Percentiles rank a stretch among this genome's conserved stretches.
Conservation (phyloP, 2,797 vertebrate genomes). For the Mus caroli region DNA sequence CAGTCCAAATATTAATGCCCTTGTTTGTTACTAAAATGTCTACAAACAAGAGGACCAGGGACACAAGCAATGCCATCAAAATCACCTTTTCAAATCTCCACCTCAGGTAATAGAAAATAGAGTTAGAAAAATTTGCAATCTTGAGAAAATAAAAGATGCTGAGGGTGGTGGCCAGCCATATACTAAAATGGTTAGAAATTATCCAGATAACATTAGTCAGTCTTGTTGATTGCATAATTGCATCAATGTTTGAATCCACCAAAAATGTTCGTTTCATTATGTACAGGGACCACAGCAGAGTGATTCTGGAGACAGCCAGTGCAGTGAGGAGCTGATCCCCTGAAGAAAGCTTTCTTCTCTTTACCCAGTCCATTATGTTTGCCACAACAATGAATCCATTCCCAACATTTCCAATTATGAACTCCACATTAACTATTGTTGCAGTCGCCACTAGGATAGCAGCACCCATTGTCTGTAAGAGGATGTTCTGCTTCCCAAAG, state of each 20-base stretch:
- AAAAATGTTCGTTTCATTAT: rapidly evolving
- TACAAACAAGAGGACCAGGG: neutral
- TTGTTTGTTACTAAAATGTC: neutral
- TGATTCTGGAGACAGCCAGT: constrained; percentile 18
- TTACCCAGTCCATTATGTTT: neutral
- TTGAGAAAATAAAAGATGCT: constrained; percentile 48
- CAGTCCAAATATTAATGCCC: rapidly evolving
- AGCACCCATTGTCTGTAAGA: neutral
- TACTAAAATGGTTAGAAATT: constrained; percentile 4
- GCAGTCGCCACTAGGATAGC: neutral
- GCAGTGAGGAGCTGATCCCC: neutral
- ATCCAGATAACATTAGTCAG: neutral
- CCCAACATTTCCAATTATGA: neutral
- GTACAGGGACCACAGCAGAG: neutral
- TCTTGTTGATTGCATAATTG: rapidly evolving
- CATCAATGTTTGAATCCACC: neutral
- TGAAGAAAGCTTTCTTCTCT: neutral
- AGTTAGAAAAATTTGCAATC: constrained; percentile 44
- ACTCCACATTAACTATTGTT: neutral
- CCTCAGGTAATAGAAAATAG: constrained; percentile 43
- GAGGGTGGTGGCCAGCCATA: constrained; percentile 50
- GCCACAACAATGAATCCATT: neutral
- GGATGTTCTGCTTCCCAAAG: too few species aligned
- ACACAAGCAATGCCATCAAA: neutral
- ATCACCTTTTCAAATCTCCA: neutral